Conservation (phyloP, 2,888 invertebrate genomes). For the Idaea aversata region DNA sequence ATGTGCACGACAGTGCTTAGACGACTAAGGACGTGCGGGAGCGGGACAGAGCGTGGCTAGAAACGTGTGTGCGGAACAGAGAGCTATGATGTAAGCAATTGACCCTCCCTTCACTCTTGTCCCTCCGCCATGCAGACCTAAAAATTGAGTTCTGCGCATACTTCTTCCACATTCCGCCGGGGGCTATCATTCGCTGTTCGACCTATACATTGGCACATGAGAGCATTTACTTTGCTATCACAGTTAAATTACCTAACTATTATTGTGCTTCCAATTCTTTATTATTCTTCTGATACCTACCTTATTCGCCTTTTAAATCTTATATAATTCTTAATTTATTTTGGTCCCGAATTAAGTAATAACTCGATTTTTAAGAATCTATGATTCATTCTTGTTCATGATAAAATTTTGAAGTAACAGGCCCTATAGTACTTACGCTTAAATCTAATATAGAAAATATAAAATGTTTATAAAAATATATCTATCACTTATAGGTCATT, state of each 20-base stretch:
- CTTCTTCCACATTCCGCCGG: too few species aligned
- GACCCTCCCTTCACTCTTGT: too few species aligned
- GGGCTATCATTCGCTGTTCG: too few species aligned
- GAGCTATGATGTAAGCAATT: too few species aligned
- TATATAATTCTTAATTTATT: constrained; percentile 23
- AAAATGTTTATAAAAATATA: constrained; percentile 34
- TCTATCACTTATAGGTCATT: constrained; percentile 36
- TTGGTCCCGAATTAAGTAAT: constrained; percentile 49
- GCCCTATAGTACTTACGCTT: constrained; percentile 12
- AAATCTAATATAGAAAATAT: constrained; percentile 11
- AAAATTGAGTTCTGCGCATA: too few species aligned
- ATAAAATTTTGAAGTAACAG: constrained; percentile 27
- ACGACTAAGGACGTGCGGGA: too few species aligned
- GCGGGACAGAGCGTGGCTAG: too few species aligned
- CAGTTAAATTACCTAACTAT: constrained; percentile 49
- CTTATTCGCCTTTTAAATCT: constrained; percentile 9
- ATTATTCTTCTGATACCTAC: constrained; percentile 33
- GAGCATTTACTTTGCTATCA: constrained; percentile 61
- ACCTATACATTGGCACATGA: constrained; percentile 53
- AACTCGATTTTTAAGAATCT: constrained; percentile 41
- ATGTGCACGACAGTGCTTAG: too few species aligned
- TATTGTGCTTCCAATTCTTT: constrained; percentile 57
- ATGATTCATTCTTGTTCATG: constrained; percentile 40
- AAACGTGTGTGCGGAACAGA: too few species aligned
- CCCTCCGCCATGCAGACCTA: too few species aligned